Evolutionary conservation across 2,797 vertebrate genomes (phyloP).

Genomic region (Dallia pectoralis): DNA sequence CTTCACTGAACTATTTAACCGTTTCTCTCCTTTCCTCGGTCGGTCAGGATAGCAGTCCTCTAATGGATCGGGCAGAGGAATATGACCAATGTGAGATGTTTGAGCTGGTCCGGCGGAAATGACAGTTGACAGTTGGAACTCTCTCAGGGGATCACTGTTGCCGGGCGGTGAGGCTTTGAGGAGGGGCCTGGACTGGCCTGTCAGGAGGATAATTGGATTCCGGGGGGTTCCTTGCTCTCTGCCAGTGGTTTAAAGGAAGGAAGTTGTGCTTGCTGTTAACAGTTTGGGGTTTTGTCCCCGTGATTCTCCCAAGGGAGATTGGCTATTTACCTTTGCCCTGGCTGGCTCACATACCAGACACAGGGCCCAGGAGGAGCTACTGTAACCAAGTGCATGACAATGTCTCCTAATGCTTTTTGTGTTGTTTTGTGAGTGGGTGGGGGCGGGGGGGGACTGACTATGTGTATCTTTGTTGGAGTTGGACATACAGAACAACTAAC

Average conservation of each 20-base stretch:
- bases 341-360: background rate
- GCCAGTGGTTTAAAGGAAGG: background rate
- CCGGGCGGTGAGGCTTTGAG: constrained; percentile 24
- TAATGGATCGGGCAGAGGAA: background rate
- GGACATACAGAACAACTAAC: background rate
- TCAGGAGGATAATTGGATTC: constrained; percentile 67
- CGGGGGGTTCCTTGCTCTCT: constrained; percentile 40
- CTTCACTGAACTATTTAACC: background rate
- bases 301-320: background rate
- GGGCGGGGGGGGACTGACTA: constrained; percentile 9
- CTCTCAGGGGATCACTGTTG: background rate
- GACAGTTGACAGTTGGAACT: background rate
- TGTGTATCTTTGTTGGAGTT: background rate
- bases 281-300: background rate
- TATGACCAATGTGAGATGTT: background rate
- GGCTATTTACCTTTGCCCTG: background rate
- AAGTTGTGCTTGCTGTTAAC: constrained; percentile 2
- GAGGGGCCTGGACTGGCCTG: constrained; percentile 49
- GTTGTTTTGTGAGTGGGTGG: constrained; percentile 2
- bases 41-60: background rate
- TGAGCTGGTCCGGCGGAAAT: constrained; percentile 3
- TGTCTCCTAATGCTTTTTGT: constrained; percentile 13
- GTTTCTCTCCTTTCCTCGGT: background rate
- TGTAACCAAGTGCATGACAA: constrained; percentile 20
- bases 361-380: background rate